Base-by-base conservation (phyloP, 2,113 vertebrate genomes). In the Clarias batrachus region DNA sequence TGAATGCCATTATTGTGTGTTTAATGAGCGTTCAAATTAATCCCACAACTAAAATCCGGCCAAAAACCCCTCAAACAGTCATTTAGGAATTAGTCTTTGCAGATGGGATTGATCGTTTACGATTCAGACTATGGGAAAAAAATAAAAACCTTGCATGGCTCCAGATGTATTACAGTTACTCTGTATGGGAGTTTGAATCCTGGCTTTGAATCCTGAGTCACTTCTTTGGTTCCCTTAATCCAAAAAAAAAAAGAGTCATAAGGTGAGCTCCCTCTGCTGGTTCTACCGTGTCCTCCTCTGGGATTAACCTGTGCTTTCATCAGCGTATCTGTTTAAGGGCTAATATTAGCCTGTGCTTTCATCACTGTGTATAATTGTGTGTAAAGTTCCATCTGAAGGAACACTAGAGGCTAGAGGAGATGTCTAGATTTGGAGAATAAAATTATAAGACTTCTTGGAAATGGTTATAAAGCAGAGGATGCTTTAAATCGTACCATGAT, bases 241-340 rank as follows among this genome's bases (percentile, higher is more conserved):
- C 33, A 13, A 37, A 25, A 56, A 25, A 54, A 16, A 1, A 48
- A n/a, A 6, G 23, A 56, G 62, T n/a, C 54, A 68, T 54, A 81
- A 71, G 56, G 68, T 48, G 81, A 68, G 86, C 86, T 27, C 86
- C 86, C 86, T 76, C 86, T 87, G 62, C 86, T 87, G 86, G 86
- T 57, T 79, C 6, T 30, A 66, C 30, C 0, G 7, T 25, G 1
- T 57, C 25, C 54, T 41, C 3, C 52, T 79, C 23, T 9, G 52
- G 76, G 30, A 79, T 57, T 33, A 79, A 79, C 74, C n/a, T 8
- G 19, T 7, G 21, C 56, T 60, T 30, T 79, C 77, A 54, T 78
- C 83, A 84, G 25, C 12, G 33, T 41, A 33, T 77, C 2, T 56
- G 74, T 56, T 17, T 17, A 77, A 56, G 23, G 17, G 76, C 27